A percentile compares a stretch with the other conserved stretches of the same genome.
Conservation (phyloP, 2,888 invertebrate genomes). For the Chirona hameri region DNA sequence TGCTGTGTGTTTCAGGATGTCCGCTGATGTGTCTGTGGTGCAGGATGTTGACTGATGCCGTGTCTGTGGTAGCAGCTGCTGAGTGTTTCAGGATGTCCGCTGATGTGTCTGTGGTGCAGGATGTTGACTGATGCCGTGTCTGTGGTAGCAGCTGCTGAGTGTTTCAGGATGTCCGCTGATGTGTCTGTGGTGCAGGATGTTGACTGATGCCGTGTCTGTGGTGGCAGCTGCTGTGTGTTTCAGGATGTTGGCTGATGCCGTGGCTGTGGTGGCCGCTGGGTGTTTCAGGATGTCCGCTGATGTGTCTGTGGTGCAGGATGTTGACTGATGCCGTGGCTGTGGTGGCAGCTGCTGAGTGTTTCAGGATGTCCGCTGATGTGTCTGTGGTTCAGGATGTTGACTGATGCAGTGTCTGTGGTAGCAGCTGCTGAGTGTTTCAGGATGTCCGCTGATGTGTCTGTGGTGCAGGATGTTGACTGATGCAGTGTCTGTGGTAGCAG, state of each 20-base stretch:
- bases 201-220: no score
- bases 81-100: neutral
- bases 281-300: neutral
- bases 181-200: no score
- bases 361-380: neutral
- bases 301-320: constrained; percentile 51
- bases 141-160: neutral
- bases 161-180: neutral
- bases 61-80: neutral
- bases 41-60: constrained; percentile 55
- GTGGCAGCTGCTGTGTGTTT: neutral
- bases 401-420: neutral
- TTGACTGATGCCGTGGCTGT: constrained; percentile 46
- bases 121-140: constrained; percentile 51
- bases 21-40: neutral
- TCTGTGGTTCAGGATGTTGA: constrained; percentile 55
- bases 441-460: neutral
- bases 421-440: neutral
- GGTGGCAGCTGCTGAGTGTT: neutral
- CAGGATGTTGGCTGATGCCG: constrained; percentile 55
- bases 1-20: neutral
- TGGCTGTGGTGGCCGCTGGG: neutral
- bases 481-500: neutral
- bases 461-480: constrained; percentile 55
- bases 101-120: constrained; percentile 45